These are phyloP conservation scores for Dromius quadrimaculatus DNA, from an alignment of 2,888 invertebrate species.

Conservation along the genomic window DNA sequence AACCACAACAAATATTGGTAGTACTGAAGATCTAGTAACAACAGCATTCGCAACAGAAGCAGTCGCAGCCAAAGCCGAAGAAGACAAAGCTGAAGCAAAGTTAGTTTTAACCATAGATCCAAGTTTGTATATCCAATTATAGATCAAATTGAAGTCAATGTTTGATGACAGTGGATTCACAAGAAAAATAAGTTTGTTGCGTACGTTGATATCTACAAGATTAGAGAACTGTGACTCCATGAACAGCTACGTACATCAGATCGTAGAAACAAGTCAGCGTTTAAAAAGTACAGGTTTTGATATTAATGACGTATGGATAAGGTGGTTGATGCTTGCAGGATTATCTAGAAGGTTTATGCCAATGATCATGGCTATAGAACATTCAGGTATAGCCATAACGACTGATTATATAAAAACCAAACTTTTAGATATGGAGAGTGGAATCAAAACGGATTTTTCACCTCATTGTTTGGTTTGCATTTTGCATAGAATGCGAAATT, in stretches of 20 bases:
- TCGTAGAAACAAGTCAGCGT: constrained; percentile 55
- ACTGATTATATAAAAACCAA: constrained; percentile 55
- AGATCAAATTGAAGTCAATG: constrained; percentile 55
- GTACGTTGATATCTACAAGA: constrained; percentile 54
- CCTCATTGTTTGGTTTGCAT: background rate
- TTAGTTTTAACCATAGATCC: constrained; percentile 55
- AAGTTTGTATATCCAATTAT: constrained; percentile 57
- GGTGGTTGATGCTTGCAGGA: constrained; percentile 54
- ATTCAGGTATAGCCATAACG: constrained; percentile 55
- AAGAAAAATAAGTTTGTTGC: constrained; percentile 55
- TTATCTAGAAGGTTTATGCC: constrained; percentile 53
- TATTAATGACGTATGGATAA: constrained; percentile 57
- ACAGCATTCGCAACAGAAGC: background rate
- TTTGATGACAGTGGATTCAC: constrained; percentile 57
- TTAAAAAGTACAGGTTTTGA: constrained; percentile 56
- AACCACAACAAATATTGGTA: background rate
- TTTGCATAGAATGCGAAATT: background rate
- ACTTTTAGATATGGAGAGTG: constrained; percentile 53
- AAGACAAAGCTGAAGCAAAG: constrained; percentile 54
- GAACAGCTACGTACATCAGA: constrained; percentile 56
- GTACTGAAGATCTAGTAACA: background rate
- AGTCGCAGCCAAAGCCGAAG: constrained; percentile 30
- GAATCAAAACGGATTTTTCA: background rate
- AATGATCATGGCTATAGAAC: constrained; percentile 56
- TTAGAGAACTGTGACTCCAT: constrained; percentile 53